Base-by-base conservation (phyloP, 2,113 vertebrate genomes). In the Anolis sagrei region DNA sequence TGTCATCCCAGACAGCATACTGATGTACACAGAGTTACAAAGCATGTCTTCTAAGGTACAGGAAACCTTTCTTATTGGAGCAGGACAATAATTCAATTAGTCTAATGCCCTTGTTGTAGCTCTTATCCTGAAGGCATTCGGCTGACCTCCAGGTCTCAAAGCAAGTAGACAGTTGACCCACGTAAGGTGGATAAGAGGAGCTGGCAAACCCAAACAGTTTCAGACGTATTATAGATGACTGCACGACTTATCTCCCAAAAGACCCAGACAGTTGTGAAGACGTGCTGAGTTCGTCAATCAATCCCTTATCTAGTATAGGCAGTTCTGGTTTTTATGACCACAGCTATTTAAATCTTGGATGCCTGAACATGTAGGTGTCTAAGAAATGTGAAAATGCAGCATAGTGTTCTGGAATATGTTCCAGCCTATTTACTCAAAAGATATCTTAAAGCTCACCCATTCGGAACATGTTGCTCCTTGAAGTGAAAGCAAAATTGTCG, bases 1-100 rank as follows among this genome's bases (percentile, higher is more conserved):
- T 89, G 82, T 84, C 89, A 70, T 70, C 90, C 79, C 84, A 91
- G 90, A 90, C 80, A 93, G 79, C 51, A 61, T 69, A 87, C 27
- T 82, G 80, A 36, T 25, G 54, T 1, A 88, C 81, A 91, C 84
- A 91, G 89, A 36, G 70, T 88, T 81, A 86, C 34, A 74, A 0
- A 75, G 81, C 29, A 68, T 82, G 86, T 89, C 79, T 86, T 91
- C n/a, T 61, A 82, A 76, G 49, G 64, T 54, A 87, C 76, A 84
- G 76, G 44, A 91, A 89, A 29, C 25, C 16, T 0, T 6, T n/a
- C 48, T 69, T 39, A 73, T 34, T 0, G 0, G 79, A 93, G 87
- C 0, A 87, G 66, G 82, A 9, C 62, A 90, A 75, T 82, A 88
- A 94, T 86, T 84, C 83, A 90, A 36, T 78, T 79, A 88, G 80